These are phyloP conservation scores for Aplysina aerophoba DNA, from an alignment of 37 sponge, comb jelly and placozoan genomes.

Conservation along the genomic window DNA sequence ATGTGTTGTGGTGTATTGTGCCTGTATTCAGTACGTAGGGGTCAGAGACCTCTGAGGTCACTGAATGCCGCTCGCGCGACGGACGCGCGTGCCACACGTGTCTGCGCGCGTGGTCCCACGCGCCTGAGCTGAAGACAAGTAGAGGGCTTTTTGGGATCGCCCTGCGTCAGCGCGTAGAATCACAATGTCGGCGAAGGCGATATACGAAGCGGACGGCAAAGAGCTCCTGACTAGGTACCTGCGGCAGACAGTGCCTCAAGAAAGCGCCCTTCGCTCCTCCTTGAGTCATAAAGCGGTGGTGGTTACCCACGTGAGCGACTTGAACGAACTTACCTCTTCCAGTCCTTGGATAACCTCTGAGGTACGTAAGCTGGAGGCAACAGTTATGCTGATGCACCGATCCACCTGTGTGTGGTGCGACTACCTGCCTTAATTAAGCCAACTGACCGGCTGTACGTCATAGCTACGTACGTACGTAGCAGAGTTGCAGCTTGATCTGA, in stretches of 20 bases:
- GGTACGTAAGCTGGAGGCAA: conserved; percentile 38
- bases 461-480: not conserved
- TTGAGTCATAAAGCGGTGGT: conserved; percentile 33
- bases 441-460: not conserved
- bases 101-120: not conserved
- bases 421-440: too few relatives aligned
- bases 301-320: conserved; percentile 39
- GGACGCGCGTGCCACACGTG: too few relatives aligned
- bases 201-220: conserved; percentile 87
- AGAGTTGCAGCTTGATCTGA: not conserved
- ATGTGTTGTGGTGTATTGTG: too few relatives aligned
- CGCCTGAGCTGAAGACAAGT: not conserved
- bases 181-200: conserved; percentile 82
- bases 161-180: not conserved
- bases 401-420: too few relatives aligned
- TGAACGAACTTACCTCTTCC: conserved; percentile 29
- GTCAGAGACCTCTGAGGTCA: too few relatives aligned
- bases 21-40: too few relatives aligned
- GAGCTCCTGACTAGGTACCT: conserved; percentile 58
- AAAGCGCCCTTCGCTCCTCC: not conserved
- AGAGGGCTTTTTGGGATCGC: not conserved
- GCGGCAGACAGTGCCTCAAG: not conserved
- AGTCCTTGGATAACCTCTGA: conserved; percentile 65
- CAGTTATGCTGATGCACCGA: too few relatives aligned
- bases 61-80: too few relatives aligned